Evolutionary conservation across 2,888 invertebrate species (phyloP).

Genomic region (Lucinisca nassula): DNA sequence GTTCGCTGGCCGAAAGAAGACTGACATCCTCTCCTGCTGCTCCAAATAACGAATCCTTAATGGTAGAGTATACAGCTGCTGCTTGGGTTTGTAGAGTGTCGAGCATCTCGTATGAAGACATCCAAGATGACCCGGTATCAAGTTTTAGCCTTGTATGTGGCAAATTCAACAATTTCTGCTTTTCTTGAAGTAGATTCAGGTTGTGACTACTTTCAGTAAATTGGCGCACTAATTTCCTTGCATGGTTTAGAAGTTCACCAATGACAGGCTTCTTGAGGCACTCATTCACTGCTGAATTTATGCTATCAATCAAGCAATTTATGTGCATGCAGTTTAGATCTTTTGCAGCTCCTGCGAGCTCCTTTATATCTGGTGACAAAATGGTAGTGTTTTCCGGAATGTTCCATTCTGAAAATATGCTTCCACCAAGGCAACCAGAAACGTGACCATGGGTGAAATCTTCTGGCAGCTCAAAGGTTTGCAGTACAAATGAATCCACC

Average conservation of each 20-base stretch:
- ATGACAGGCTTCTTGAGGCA: constrained; percentile 24
- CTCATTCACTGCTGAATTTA: constrained; percentile 39
- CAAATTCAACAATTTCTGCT: constrained; percentile 34
- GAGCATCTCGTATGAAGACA: constrained; percentile 42
- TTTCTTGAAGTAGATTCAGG: constrained; percentile 27
- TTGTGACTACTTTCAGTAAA: constrained; percentile 22
- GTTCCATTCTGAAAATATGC: constrained; percentile 11
- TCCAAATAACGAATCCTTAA: constrained; percentile 18
- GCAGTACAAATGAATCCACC: constrained; percentile 41
- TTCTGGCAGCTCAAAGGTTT: constrained; percentile 37
- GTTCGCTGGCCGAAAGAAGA: constrained; percentile 17
- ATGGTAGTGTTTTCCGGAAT: constrained; percentile 35
- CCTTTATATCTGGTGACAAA: constrained; percentile 19
- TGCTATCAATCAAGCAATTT: constrained; percentile 47
- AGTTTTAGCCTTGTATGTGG: constrained; percentile 12
- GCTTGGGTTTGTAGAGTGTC: constrained; percentile 32
- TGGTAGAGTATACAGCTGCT: constrained; percentile 27
- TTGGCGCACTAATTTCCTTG: constrained; percentile 33
- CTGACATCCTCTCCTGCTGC: neutral
- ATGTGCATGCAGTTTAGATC: constrained; percentile 22
- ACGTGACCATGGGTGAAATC: constrained; percentile 16
- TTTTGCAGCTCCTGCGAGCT: constrained; percentile 19
- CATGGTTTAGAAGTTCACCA: constrained; percentile 16
- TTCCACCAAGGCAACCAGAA: neutral
- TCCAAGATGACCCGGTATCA: constrained; percentile 32